phyloP scores from a whole-genome alignment of 2,113 vertebrate genomes.

The Halcyon malimbica region DNA sequence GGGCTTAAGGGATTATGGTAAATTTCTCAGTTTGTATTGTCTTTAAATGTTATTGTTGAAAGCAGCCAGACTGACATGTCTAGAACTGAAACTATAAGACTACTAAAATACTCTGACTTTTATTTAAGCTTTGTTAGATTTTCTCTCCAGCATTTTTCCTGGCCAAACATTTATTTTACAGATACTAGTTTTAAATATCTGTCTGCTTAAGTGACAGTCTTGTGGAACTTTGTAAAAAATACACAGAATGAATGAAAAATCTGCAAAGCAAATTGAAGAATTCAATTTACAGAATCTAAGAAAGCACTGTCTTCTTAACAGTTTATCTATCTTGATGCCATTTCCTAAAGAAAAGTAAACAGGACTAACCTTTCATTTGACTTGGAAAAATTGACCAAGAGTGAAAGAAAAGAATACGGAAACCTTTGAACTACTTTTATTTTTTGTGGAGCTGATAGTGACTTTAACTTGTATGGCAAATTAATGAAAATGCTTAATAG shows the following conservation, averaged over 20 bases:
- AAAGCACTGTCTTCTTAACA: neutral
- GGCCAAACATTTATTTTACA: neutral
- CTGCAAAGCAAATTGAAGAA: neutral
- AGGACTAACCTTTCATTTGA: neutral
- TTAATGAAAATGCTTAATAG: neutral
- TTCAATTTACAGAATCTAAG: neutral
- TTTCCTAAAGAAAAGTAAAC: neutral
- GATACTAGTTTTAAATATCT: neutral
- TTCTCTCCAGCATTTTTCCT: neutral
- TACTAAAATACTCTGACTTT: neutral
- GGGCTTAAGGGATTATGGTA: rapidly evolving
- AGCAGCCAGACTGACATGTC: neutral
- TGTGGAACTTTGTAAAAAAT: rapidly evolving
- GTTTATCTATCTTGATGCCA: neutral
- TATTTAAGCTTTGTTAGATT: neutral
- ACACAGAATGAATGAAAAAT: rapidly evolving
- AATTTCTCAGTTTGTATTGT: neutral
- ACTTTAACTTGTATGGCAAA: neutral
- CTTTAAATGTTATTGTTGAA: neutral
- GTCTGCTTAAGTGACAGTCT: neutral
- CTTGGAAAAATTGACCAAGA: neutral
- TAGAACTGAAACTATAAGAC: neutral
- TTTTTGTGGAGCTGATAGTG: neutral
- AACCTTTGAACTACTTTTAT: neutral
- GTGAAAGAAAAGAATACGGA: neutral